A percentile compares a stretch with the other conserved stretches of the same genome.
These are phyloP conservation scores for Selene dorsalis DNA, from an alignment of 2,797 vertebrate genomes.

Conservation along the genomic window DNA sequence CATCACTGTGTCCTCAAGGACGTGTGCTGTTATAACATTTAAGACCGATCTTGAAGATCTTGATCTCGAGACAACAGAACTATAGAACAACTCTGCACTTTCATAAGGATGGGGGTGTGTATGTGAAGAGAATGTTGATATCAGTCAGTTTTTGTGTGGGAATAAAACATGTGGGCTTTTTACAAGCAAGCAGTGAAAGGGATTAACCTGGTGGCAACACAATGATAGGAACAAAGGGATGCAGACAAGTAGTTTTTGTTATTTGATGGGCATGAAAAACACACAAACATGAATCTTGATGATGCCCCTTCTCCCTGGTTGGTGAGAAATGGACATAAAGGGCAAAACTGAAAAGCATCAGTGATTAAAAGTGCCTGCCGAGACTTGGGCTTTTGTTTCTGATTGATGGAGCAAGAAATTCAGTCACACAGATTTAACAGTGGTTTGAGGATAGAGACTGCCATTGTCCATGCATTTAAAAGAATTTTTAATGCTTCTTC, in stretches of 20 bases:
- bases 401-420: constrained; percentile 69
- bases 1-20: constrained; percentile 40
- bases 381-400: constrained; percentile 65
- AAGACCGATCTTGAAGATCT: constrained; percentile 30
- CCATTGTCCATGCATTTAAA: constrained; percentile 42
- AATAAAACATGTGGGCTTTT: constrained; percentile 24
- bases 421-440: constrained; percentile 52
- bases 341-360: constrained; percentile 67
- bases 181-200: constrained; percentile 39
- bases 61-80: constrained; percentile 31
- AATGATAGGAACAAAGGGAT: constrained; percentile 38
- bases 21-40: constrained; percentile 7
- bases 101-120: not conserved
- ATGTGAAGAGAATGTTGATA: constrained; percentile 9
- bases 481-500: constrained; percentile 15
- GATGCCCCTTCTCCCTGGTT: constrained; percentile 55
- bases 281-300: constrained; percentile 34
- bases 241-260: constrained; percentile 49
- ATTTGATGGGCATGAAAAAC: constrained; percentile 62
- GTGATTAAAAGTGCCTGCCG: constrained; percentile 51
- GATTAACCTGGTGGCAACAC: constrained; percentile 44
- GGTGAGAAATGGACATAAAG: constrained; percentile 69
- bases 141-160: constrained; percentile 2
- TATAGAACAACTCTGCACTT: not conserved
- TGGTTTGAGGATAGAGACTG: constrained; percentile 46